Percentiles rank a stretch among this genome's conserved stretches.
Conservation (phyloP, 2,797 vertebrate genomes). For the Eremophila alpestris region DNA sequence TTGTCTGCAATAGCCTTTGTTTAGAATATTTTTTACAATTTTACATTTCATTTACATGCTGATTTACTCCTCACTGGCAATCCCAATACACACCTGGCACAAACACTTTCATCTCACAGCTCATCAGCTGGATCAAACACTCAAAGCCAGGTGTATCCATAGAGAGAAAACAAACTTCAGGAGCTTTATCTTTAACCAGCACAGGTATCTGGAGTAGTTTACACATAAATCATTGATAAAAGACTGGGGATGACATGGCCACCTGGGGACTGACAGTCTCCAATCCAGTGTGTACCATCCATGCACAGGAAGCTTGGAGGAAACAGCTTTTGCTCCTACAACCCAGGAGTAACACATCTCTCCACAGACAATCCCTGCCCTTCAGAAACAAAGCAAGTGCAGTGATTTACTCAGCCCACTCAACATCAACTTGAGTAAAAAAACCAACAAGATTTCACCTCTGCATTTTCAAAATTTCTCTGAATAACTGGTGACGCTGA, state of each 20-base stretch:
- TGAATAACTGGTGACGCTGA: background rate
- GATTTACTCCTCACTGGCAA: background rate
- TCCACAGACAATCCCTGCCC: background rate
- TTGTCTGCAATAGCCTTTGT: background rate
- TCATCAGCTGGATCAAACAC: slow-evolving; percentile 1
- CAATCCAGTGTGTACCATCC: background rate
- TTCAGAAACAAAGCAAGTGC: background rate
- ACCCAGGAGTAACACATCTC: background rate
- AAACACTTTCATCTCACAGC: background rate
- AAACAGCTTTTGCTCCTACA: background rate
- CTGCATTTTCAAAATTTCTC: background rate
- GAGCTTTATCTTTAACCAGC: slow-evolving; percentile 6
- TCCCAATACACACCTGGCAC: background rate
- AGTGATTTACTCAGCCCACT: background rate
- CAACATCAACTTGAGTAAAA: background rate
- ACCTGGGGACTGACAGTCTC: background rate
- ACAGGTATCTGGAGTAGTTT: background rate
- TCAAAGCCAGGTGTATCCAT: background rate
- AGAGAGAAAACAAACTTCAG: slow-evolving; percentile 26
- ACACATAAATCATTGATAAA: slow-evolving; percentile 32
- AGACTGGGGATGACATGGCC: background rate
- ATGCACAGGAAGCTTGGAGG: background rate
- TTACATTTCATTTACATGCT: background rate
- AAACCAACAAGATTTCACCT: background rate
- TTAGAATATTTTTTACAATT: background rate